Base-by-base conservation (phyloP, 1,140 invertebrate species). In the Drosophila suzukii region DNA sequence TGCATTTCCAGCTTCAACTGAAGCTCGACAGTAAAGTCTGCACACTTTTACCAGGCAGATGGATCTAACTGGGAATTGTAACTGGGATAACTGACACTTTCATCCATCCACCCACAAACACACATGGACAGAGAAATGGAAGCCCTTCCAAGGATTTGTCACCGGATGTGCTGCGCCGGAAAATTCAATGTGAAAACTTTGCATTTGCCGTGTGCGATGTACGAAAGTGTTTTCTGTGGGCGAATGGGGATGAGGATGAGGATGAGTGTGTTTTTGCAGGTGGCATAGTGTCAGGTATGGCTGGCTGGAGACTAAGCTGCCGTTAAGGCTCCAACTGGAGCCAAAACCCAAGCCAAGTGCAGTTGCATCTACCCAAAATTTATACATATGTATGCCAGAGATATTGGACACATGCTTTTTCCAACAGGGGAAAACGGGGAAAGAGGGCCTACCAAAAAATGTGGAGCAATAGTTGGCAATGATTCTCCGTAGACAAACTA, bases 151-250 rank as follows among this genome's bases (percentile, higher is more conserved):
- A 75, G 73, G 73, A 75, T 82, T 86, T 79, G 71, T 76, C 83
- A 70, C 79, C 71, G 75, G 60, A 82, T 73, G 82, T 71, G 70
- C 75, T 79, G 66, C 80, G 75, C 72, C 49, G 84, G 79, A 86
- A 88, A 88, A 88, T 80, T 79, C 76, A 89, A 88, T 84, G 84
- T 75, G 83, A 88, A 88, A 88, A 88, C 80, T 88, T 89, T 83
- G 72, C 72, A 79, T 86, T 86, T 78, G 65, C 55, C 63, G 44
- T 63, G 50, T 60, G 68, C 43, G 15, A 54, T 46, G 55, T 51
- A 17, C 8, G 24, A 53, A 34, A 36, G 46, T 60, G 49, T 34
- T 41, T 65, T 65, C 44, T 47, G 17, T 49, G 41, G 10, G 24
- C 24, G 8, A 47, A 32, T 24, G 27, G n/a, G 34, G 13, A 20